Base-by-base conservation (phyloP, 2,888 invertebrate species). In the Drepanosiphum platanoidis region DNA sequence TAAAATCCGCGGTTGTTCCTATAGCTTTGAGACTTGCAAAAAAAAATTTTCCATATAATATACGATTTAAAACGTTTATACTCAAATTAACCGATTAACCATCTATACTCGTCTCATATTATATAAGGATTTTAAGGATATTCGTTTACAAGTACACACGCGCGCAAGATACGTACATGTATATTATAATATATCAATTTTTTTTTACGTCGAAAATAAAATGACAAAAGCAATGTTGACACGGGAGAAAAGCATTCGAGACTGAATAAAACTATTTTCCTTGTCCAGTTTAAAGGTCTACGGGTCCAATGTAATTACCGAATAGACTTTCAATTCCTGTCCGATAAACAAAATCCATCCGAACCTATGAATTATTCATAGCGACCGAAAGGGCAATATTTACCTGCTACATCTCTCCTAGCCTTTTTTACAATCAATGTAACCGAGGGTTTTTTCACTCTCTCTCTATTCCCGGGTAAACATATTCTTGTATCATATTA, bases 291-390 rank as follows among this genome's bases (percentile, higher is more conserved):
- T 80, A 61, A 61, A 81, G 61, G 81, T 72, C 71, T 61, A 32
- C 18, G 32, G 58, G 71, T 61, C 61, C 71, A 81, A 81, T 81
- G 81, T 81, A 81, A 81, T 81, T 81, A 81, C 81, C 30, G 71
- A 81, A 81, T 81, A 81, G 58, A 81, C 39, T 81, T 81, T 72
- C 81, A 70, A 81, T 81, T 71, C 71, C n/a, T 61, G 61, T 71
- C 58, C 71, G 36, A 71, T 81, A 81, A 71, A 81, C 81, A 81
- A 71, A 80, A 80, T 68, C 81, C 52, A 39, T 81, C 27, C 58
- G 71, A 71, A 30, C 39, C 22, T 32, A 81, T 81, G 81, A 81
- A 81, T 81, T 81, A 81, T 81, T 81, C 81, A 81, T 61, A 18
- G 61, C 39, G n/a, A 81, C 71, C 70, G 39, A 72, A 36, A 81